Evolutionary conservation across 2,797 vertebrate genomes (phyloP).

Genomic region (Parauchenoglanis ngamensis): DNA sequence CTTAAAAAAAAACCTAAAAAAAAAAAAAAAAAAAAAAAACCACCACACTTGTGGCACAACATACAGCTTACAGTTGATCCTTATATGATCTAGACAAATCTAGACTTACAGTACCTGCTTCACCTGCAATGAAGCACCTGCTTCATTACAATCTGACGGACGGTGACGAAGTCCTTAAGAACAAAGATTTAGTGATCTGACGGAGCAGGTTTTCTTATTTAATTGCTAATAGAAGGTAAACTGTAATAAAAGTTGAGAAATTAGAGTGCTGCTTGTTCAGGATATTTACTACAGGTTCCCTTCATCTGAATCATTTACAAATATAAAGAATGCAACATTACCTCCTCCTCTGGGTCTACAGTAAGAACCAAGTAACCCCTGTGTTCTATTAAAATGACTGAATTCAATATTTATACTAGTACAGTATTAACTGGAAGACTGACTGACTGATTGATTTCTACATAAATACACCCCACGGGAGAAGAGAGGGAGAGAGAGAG

Average conservation of each 20-base stretch:
- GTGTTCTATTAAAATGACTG: slow-evolving; percentile 19
- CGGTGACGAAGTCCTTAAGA: background rate
- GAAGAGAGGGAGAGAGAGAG: background rate
- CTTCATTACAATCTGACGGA: background rate
- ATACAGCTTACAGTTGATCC: background rate
- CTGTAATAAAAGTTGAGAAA: background rate
- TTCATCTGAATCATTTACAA: background rate
- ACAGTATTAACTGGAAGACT: slow-evolving; percentile 32
- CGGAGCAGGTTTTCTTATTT: no score
- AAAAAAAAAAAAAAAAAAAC: no score
- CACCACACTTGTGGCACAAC: background rate
- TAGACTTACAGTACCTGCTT: background rate
- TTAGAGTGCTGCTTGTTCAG: background rate
- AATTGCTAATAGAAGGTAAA: background rate
- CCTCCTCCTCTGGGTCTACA: background rate
- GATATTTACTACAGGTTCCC: background rate
- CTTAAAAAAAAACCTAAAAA: no score
- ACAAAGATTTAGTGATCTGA: background rate
- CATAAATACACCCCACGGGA: slow-evolving; percentile 32
- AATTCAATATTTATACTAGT: slow-evolving; percentile 27
- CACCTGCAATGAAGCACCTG: background rate
- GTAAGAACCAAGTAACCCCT: slow-evolving; percentile 18
- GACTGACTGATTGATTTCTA: slow-evolving; percentile 37
- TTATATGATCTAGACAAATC: background rate
- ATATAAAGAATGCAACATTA: slow-evolving; percentile 6